phyloP scores from a whole-genome alignment of 2,888 invertebrate species.

The Synanthedon vespiformis region DNA sequence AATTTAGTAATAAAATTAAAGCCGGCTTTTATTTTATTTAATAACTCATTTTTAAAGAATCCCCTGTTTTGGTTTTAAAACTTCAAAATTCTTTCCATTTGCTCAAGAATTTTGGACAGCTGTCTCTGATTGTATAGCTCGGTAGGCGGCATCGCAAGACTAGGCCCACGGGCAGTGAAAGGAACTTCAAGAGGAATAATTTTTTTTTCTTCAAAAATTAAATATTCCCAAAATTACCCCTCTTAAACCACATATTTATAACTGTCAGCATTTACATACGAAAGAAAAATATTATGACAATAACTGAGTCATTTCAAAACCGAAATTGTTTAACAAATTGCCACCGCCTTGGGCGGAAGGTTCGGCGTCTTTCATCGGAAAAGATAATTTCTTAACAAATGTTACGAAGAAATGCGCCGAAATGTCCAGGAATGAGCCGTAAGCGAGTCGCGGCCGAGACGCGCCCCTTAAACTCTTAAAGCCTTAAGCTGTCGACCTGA shows the following conservation, averaged over 20 bases:
- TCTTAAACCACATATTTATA: background rate
- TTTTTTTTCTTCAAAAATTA: no score
- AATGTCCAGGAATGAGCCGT: slow-evolving; percentile 26
- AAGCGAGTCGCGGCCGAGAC: slow-evolving; percentile 24
- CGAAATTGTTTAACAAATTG: background rate
- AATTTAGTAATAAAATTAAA: no score
- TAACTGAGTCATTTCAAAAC: background rate
- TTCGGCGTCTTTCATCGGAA: background rate
- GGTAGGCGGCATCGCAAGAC: no score
- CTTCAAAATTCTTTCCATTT: no score
- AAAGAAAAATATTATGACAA: background rate
- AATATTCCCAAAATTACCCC: no score
- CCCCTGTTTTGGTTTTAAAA: no score
- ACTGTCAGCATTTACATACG: background rate
- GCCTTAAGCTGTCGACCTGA: slow-evolving; percentile 5
- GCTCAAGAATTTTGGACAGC: no score
- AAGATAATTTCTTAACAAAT: background rate
- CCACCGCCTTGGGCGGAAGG: background rate
- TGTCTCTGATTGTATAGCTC: no score
- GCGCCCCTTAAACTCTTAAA: slow-evolving; percentile 8
- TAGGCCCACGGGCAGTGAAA: no score
- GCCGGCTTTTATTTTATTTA: no score
- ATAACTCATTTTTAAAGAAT: no score
- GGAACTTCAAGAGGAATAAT: no score
- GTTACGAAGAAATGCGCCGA: slow-evolving; percentile 6